Evolutionary conservation across 2,797 vertebrate genomes (phyloP).

Genomic region (Fundulus diaphanus): DNA sequence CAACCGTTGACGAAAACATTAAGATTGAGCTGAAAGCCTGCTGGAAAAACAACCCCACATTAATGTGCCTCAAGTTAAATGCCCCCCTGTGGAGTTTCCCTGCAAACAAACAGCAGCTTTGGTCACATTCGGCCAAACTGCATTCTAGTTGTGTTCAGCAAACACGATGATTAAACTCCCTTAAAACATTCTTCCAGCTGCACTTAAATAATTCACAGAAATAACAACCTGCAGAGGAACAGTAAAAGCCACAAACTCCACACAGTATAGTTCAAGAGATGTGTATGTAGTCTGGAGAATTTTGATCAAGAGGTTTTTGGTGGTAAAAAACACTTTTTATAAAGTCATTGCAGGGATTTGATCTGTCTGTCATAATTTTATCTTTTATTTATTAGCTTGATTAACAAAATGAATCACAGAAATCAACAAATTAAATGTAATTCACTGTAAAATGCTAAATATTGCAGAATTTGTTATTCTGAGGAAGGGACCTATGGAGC

Average conservation of each 20-base stretch:
- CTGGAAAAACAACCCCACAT: conserved; percentile 3
- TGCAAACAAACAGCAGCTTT: conserved; percentile 8
- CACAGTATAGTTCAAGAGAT: not conserved
- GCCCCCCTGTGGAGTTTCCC: conserved; percentile 8
- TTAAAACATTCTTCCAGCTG: not conserved
- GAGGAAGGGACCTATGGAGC: not conserved
- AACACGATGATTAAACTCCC: not conserved
- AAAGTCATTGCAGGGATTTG: too few species aligned
- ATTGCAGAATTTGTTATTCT: not conserved
- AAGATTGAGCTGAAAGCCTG: conserved; percentile 3
- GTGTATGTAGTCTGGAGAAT: too few species aligned
- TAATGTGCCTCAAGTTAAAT: conserved; percentile 4
- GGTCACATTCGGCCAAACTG: conserved; percentile 4
- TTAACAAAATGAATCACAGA: not conserved
- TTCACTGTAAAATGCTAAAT: not conserved
- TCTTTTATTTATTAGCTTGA: too few species aligned
- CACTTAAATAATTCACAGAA: not conserved
- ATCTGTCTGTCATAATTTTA: too few species aligned
- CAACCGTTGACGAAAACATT: not conserved
- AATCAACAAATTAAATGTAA: not conserved
- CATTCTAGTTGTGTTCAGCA: conserved; percentile 8
- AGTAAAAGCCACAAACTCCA: conserved; percentile 5
- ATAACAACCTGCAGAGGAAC: not conserved
- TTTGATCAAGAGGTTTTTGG: too few species aligned
- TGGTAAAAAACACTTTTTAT: too few species aligned